phyloP scores from a whole-genome alignment of 2,113 vertebrate species.

The Toxotes jaculatrix region DNA sequence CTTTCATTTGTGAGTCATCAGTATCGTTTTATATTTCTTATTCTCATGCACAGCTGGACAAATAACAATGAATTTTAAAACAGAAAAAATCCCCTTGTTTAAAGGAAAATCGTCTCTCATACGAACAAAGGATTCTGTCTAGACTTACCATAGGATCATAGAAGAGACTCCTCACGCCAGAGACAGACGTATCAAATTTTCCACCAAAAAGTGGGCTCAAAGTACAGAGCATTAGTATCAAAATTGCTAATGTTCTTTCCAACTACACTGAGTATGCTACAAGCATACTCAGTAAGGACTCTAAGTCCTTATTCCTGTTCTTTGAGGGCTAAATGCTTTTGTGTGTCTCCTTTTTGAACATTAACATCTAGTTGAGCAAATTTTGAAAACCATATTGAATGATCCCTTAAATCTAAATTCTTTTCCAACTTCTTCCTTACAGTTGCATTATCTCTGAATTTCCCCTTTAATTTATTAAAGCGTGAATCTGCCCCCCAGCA shows the following conservation, averaged over 20 bases:
- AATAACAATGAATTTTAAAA: conserved; percentile 1
- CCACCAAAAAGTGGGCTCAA: no score
- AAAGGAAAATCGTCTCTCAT: neutral
- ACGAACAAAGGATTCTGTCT: neutral
- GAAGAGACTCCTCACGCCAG: neutral
- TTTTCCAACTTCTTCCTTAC: no score
- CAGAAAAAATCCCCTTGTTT: neutral
- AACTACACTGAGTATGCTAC: no score
- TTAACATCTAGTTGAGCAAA: no score
- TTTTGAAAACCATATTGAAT: no score
- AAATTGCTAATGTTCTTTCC: neutral
- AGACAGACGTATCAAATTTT: neutral
- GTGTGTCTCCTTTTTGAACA: no score
- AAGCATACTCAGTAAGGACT: neutral
- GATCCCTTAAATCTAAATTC: no score
- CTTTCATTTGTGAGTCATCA: neutral
- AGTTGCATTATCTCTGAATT: no score
- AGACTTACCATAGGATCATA: neutral
- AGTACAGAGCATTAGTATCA: neutral
- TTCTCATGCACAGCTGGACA: neutral
- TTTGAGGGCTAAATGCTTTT: neutral
- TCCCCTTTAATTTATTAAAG: no score
- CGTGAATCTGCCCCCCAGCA: no score
- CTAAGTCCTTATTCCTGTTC: neutral
- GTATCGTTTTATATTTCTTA: no score